Evolutionary conservation across 2,113 vertebrate genomes (phyloP).

Genomic region (Cervus canadensis): DNA sequence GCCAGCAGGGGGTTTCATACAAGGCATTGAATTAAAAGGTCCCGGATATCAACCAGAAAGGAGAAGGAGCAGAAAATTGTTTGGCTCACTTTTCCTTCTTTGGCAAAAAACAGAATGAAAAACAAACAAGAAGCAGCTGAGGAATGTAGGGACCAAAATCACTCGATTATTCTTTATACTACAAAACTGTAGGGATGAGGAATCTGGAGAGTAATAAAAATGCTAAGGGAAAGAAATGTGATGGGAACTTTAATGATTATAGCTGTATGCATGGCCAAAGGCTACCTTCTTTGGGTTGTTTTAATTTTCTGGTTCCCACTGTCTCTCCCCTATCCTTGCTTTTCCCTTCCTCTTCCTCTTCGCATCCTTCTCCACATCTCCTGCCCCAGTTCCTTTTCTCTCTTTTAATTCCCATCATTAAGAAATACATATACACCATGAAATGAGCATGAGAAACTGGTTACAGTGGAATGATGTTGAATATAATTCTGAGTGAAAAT

Average conservation of each 20-base stretch:
- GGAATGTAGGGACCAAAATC: not conserved
- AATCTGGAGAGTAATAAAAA: not conserved
- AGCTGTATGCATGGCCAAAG: not conserved
- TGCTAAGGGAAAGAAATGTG: not conserved
- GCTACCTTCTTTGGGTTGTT: not conserved
- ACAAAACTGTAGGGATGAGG: not conserved
- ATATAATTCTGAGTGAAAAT: not conserved
- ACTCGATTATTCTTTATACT: not conserved
- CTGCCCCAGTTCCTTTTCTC: not conserved
- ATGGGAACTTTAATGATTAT: not conserved
- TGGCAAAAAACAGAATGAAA: slow-evolving; percentile 30
- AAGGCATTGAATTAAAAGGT: slow-evolving; percentile 40
- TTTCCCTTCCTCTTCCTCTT: not conserved
- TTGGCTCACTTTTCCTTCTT: slow-evolving; percentile 27
- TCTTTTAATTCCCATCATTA: not conserved
- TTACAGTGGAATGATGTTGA: not conserved
- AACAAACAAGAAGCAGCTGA: slow-evolving; percentile 53
- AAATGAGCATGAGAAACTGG: not conserved
- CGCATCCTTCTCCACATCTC: not conserved
- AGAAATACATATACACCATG: not conserved
- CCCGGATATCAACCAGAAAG: not conserved
- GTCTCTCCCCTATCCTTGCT: not conserved
- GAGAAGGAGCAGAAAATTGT: slow-evolving; percentile 35
- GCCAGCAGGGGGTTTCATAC: slow-evolving; percentile 1
- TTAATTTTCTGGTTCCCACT: not conserved